These are phyloP conservation scores for Cynodonichthys magdalenae DNA, from an alignment of 2,797 vertebrate species.

Conservation along the genomic window DNA sequence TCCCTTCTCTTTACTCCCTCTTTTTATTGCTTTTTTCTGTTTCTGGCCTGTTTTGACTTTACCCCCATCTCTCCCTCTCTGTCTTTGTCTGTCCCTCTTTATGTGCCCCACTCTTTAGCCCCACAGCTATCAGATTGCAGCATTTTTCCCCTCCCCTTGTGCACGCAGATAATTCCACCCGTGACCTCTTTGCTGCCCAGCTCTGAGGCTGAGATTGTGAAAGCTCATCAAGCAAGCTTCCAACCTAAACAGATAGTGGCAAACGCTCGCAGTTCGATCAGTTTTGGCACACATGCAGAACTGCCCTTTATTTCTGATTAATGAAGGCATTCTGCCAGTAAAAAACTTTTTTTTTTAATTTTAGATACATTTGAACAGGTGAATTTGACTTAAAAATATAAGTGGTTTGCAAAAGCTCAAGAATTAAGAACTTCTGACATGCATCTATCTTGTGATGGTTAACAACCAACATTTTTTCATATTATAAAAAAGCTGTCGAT, in stretches of 20 bases:
- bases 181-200: conserved; percentile 59
- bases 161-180: conserved; percentile 67
- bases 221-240: conserved; percentile 40
- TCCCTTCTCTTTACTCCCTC: conserved; percentile 6
- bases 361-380: not conserved
- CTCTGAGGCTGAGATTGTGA: conserved; percentile 47
- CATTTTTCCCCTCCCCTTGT: conserved; percentile 64
- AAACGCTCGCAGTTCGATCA: conserved; percentile 8
- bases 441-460: conserved; percentile 23
- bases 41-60: conserved; percentile 40
- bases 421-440: not conserved
- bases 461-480: conserved; percentile 39
- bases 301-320: not conserved
- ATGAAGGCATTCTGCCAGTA: not conserved
- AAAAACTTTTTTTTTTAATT: not conserved
- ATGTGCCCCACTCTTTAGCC: conserved; percentile 69
- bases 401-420: too few relatives aligned
- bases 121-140: conserved; percentile 75
- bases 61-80: conserved; percentile 33
- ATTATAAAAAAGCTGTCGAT: conserved; percentile 23
- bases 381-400: not conserved
- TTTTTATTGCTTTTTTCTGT: conserved; percentile 3
- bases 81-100: conserved; percentile 56
- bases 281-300: conserved; percentile 4
- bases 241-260: conserved; percentile 21